These are phyloP conservation scores for Noctilio leporinus DNA, from an alignment of 2,113 vertebrate species.

Conservation along the genomic window DNA sequence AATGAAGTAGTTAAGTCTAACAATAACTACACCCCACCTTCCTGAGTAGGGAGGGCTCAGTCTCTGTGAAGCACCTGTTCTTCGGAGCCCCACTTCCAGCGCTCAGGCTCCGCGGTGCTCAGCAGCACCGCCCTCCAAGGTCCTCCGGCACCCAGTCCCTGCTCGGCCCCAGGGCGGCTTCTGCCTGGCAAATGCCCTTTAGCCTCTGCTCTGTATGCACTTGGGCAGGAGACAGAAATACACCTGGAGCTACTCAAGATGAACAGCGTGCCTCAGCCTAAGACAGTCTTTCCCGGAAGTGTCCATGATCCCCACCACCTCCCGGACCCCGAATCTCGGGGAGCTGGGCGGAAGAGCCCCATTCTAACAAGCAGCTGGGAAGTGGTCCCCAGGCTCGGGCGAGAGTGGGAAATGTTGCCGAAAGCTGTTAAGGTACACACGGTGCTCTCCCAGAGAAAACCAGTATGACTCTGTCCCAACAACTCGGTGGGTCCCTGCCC, in stretches of 20 bases:
- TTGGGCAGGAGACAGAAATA: neutral
- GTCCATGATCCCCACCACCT: neutral
- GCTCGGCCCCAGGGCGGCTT: neutral
- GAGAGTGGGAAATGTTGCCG: neutral
- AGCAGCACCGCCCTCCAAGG: neutral
- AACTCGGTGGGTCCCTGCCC: neutral
- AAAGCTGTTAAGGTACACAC: neutral
- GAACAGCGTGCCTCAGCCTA: neutral
- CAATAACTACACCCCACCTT: neutral
- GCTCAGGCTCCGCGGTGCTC: neutral
- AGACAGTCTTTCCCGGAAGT: neutral
- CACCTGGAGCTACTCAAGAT: neutral
- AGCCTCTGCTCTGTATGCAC: neutral
- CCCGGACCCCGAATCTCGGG: neutral
- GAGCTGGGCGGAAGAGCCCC: neutral
- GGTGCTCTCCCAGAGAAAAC: neutral
- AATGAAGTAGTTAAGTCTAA: neutral
- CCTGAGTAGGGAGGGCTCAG: neutral
- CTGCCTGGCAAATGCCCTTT: neutral
- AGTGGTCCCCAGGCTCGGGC: neutral
- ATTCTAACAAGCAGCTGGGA: neutral
- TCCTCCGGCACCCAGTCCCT: neutral
- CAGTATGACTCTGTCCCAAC: neutral
- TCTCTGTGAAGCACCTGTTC: neutral
- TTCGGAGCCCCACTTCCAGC: neutral